phyloP scores from a whole-genome alignment of 2,797 vertebrate species.

The Sebastiscus tertius region DNA sequence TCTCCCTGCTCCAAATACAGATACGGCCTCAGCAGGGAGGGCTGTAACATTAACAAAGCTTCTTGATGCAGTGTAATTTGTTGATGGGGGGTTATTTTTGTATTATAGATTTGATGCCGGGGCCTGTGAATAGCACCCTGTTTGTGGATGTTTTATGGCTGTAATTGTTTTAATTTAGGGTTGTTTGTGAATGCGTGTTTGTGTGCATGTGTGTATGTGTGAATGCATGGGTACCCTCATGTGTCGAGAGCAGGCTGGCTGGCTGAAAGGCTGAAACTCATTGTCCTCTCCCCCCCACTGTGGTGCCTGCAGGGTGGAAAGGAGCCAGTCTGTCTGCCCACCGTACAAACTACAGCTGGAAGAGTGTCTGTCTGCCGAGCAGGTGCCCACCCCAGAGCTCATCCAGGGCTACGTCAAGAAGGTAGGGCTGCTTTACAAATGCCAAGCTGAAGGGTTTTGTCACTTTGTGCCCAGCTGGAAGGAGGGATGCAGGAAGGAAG shows the following conservation, averaged over 20 bases:
- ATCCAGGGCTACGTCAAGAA: slow-evolving; percentile 95
- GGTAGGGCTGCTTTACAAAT: slow-evolving; percentile 79
- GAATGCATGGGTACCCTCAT: background rate
- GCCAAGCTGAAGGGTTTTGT: slow-evolving; percentile 25
- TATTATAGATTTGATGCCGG: slow-evolving; percentile 14
- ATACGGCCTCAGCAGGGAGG: slow-evolving; percentile 34
- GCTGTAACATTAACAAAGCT: slow-evolving; percentile 49
- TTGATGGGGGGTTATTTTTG: slow-evolving; percentile 45
- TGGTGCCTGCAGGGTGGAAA: slow-evolving; percentile 84
- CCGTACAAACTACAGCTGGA: slow-evolving; percentile 90
- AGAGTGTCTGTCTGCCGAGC: slow-evolving; percentile 87
- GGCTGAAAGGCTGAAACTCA: slow-evolving; percentile 41
- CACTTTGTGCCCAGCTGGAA: slow-evolving; percentile 21
- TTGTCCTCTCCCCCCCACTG: slow-evolving; percentile 39
- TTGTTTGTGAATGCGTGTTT: slow-evolving; percentile 27
- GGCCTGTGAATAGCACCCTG: background rate
- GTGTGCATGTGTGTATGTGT: slow-evolving; percentile 5
- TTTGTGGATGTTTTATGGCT: slow-evolving; percentile 23
- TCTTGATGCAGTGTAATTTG: slow-evolving; percentile 42
- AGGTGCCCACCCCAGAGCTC: slow-evolving; percentile 88
- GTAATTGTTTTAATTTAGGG: slow-evolving; percentile 8
- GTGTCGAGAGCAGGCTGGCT: slow-evolving; percentile 3
- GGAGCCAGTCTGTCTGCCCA: slow-evolving; percentile 81
- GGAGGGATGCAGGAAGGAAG: background rate
- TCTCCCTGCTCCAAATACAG: slow-evolving; percentile 57